A percentile compares a stretch with the other conserved stretches of the same genome.
Conservation (phyloP, 2,888 invertebrate genomes). For the Fissipunctia ypsillon region DNA sequence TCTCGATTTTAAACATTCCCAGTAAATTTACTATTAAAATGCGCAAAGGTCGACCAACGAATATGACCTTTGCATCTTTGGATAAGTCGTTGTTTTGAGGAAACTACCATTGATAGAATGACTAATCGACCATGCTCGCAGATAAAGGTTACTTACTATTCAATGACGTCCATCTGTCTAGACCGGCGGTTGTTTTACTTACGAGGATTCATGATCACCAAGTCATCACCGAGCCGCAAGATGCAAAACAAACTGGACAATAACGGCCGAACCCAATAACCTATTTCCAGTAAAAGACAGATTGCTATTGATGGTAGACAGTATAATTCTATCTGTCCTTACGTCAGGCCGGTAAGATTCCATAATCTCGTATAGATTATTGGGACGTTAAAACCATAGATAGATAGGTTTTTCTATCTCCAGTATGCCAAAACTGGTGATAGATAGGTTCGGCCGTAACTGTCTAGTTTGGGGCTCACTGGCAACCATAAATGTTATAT, state of each 20-base stretch:
- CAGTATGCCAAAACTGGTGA: too few relatives aligned
- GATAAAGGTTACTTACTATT: not conserved
- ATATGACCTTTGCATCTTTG: constrained; percentile 57
- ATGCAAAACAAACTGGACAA: too few relatives aligned
- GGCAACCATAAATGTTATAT: too few relatives aligned
- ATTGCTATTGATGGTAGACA: too few relatives aligned
- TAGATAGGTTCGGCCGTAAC: too few relatives aligned
- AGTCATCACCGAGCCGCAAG: not conserved
- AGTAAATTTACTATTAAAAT: constrained; percentile 24
- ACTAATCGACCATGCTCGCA: constrained; percentile 29
- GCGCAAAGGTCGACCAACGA: constrained; percentile 21
- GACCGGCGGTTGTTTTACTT: not conserved
- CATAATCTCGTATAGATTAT: too few relatives aligned
- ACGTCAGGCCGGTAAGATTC: too few relatives aligned
- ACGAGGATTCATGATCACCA: constrained; percentile 1
- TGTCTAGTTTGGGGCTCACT: not conserved
- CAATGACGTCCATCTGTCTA: constrained; percentile 33
- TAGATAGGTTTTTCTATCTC: too few relatives aligned
- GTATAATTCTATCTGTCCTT: too few relatives aligned
- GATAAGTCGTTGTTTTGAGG: constrained; percentile 34
- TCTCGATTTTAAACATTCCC: constrained; percentile 6
- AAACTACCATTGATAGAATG: constrained; percentile 30
- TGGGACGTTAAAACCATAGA: too few relatives aligned
- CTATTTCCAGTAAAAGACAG: too few relatives aligned
- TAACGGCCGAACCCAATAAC: too few relatives aligned